phyloP scores from a whole-genome alignment of 2,888 invertebrate species.

The Himalopsyche kuldschensis region DNA sequence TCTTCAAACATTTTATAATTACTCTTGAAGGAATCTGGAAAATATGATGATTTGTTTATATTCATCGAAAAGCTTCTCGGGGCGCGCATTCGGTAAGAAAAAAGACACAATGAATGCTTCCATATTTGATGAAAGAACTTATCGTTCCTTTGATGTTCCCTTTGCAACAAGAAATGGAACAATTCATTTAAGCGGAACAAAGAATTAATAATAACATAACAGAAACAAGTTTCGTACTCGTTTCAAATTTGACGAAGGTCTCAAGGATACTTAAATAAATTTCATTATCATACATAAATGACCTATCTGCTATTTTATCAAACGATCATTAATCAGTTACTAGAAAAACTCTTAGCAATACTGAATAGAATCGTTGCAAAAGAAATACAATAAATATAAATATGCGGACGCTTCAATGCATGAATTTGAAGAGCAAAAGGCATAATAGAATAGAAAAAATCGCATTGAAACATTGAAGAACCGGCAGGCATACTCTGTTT shows the following conservation, averaged over 20 bases:
- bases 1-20: constrained; percentile 34
- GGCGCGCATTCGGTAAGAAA: constrained; percentile 19
- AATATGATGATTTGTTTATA: constrained; percentile 36
- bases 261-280: neutral
- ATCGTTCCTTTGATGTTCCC: constrained; percentile 33
- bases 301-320: neutral
- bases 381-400: neutral
- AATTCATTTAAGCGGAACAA: constrained; percentile 32
- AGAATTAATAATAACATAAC: constrained; percentile 25
- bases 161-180: constrained; percentile 18
- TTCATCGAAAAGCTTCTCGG: constrained; percentile 18
- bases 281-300: neutral
- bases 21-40: constrained; percentile 29
- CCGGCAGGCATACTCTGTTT: neutral
- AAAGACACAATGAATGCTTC: constrained; percentile 23
- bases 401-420: neutral
- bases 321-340: neutral
- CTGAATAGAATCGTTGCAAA: neutral
- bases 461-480: neutral
- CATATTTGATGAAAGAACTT: constrained; percentile 32
- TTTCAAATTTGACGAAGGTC: neutral
- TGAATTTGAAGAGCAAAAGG: neutral
- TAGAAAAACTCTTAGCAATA: neutral
- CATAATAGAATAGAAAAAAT: neutral
- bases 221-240: constrained; percentile 13